Conservation (phyloP, 53 echinoderm and acorn worm genomes). For the Apostichopus leukothele region DNA sequence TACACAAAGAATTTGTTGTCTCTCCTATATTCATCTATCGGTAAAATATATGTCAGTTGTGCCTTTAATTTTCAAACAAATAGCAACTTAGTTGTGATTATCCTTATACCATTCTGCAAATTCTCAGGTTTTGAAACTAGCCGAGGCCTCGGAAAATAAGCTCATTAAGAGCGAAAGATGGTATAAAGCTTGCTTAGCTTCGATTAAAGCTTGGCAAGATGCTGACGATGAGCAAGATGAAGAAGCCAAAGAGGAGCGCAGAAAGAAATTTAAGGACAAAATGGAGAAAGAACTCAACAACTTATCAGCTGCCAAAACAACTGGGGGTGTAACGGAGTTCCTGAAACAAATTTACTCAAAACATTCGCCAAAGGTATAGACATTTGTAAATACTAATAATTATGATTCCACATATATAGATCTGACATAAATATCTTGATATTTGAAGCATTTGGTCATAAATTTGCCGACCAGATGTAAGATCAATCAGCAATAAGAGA, state of each 20-base stretch:
- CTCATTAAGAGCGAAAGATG: neutral
- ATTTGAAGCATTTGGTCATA: no score
- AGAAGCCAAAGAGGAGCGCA: neutral
- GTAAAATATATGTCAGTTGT: no score
- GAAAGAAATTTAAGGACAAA: neutral
- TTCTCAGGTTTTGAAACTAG: conserved; percentile 1
- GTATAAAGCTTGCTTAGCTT: neutral
- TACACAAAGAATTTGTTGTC: no score
- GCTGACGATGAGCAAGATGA: neutral
- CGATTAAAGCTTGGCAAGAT: neutral
- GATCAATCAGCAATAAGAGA: no score
- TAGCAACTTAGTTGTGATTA: neutral
- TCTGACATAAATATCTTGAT: no score
- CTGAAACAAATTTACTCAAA: neutral
- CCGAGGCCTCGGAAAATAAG: neutral
- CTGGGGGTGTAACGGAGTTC: neutral
- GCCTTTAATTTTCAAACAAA: neutral
- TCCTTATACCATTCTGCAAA: neutral
- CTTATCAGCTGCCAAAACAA: neutral
- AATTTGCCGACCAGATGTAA: no score
- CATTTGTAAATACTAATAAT: neutral
- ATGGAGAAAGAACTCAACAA: conserved; percentile 4
- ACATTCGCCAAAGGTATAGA: neutral
- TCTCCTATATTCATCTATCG: no score
- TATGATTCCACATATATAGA: no score